A percentile compares a stretch with the other conserved stretches of the same genome.
These are phyloP conservation scores for Perodicticus potto DNA, from an alignment of 2,797 vertebrate genomes.

Conservation along the genomic window DNA sequence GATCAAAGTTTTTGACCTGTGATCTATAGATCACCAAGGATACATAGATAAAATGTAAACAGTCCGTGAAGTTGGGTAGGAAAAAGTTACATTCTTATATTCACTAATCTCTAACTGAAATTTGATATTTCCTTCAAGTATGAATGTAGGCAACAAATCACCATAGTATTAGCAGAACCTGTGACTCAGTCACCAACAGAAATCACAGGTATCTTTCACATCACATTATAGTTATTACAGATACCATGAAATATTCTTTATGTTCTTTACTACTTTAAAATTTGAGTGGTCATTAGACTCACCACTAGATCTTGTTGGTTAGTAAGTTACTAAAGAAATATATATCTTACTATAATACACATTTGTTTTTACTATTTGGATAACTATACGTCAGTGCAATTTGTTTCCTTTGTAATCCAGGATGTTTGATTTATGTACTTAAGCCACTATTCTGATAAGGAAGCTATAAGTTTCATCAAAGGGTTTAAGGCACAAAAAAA, in stretches of 20 bases:
- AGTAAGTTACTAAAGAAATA: constrained; percentile 46
- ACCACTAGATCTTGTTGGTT: not conserved
- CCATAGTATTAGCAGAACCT: not conserved
- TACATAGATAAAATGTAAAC: constrained; percentile 24
- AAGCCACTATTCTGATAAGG: constrained; percentile 25
- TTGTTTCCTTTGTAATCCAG: constrained; percentile 13
- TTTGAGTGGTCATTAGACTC: not conserved
- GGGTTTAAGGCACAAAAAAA: not conserved
- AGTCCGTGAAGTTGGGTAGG: not conserved
- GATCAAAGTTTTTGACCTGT: not conserved
- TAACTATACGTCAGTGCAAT: constrained; percentile 12
- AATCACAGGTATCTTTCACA: constrained; percentile 33
- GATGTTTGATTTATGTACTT: constrained; percentile 8
- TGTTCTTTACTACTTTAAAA: constrained; percentile 38
- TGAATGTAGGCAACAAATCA: constrained; percentile 34
- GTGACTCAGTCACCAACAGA: not conserved
- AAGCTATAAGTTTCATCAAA: not conserved
- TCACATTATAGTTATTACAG: not conserved
- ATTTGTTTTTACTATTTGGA: not conserved
- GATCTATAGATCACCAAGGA: not conserved
- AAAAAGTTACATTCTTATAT: constrained; percentile 29
- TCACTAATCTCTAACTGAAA: constrained; percentile 59
- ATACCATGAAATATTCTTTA: constrained; percentile 34
- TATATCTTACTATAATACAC: not conserved
- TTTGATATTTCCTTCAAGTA: constrained; percentile 22